phyloP scores from a whole-genome alignment of 1,140 invertebrate genomes.

The Maniola jurtina region DNA sequence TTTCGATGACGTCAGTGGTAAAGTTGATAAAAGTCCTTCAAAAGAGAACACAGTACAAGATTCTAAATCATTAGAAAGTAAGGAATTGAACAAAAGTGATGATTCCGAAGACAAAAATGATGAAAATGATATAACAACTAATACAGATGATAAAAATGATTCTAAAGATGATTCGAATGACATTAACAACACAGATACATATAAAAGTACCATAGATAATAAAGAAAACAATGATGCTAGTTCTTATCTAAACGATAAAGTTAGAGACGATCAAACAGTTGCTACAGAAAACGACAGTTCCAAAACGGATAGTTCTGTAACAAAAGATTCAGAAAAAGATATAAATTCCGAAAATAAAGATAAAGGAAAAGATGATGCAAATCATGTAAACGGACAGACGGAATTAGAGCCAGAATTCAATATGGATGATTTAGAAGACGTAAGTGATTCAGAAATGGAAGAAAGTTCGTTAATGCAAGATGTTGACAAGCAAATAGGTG shows the following conservation, averaged over 20 bases:
- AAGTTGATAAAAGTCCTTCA: neutral
- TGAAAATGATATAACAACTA: slow-evolving; percentile 6
- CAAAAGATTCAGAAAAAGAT: neutral
- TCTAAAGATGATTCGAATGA: slow-evolving; percentile 15
- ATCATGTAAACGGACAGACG: slow-evolving; percentile 14
- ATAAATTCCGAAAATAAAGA: neutral
- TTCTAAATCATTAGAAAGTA: neutral
- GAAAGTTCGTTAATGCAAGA: slow-evolving; percentile 44
- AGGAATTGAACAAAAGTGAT: neutral
- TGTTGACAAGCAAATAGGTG: slow-evolving; percentile 44
- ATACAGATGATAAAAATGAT: slow-evolving; percentile 17
- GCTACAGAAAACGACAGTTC: neutral
- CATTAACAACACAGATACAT: slow-evolving; percentile 1
- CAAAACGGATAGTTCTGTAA: too few species aligned
- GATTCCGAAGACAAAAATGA: neutral
- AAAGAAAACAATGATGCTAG: too few species aligned
- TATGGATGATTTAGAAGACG: slow-evolving; percentile 41
- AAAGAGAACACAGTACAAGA: neutral
- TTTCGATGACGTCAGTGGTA: too few species aligned
- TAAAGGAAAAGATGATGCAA: neutral
- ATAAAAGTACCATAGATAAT: too few species aligned
- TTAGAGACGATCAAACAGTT: too few species aligned
- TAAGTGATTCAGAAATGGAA: slow-evolving; percentile 39
- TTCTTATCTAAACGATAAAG: too few species aligned
- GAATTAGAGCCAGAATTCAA: slow-evolving; percentile 11